These are phyloP conservation scores for Bubo blakistoni DNA, from an alignment of 2,113 vertebrate genomes.

Conservation along the genomic window DNA sequence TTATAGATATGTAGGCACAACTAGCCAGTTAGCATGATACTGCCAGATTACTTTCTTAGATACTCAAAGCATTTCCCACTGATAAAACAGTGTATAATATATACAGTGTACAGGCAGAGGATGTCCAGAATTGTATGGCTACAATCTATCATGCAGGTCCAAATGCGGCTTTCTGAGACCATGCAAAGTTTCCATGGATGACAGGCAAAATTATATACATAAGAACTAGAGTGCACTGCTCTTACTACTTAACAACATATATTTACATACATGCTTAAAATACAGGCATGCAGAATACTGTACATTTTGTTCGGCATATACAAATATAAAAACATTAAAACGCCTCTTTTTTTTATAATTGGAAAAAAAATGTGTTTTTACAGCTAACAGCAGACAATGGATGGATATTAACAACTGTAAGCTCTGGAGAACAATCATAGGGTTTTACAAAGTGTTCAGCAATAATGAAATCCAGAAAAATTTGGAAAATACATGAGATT, in stretches of 20 bases:
- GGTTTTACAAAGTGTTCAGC: not conserved
- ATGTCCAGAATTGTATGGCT: not conserved
- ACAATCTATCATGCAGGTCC: not conserved
- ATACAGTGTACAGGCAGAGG: not conserved
- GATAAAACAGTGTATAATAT: not conserved
- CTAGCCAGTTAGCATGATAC: not conserved
- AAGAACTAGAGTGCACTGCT: not conserved
- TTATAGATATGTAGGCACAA: not conserved
- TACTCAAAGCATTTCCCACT: not conserved
- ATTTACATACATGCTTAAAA: not conserved
- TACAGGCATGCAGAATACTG: not conserved
- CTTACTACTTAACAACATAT: not conserved
- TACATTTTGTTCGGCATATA: not conserved
- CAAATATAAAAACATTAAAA: not conserved
- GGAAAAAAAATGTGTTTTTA: not conserved
- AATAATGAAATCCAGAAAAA: conserved; percentile 13
- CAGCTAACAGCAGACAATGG: not conserved
- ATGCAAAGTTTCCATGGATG: not conserved
- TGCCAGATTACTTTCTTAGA: not conserved
- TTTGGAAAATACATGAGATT: not conserved
- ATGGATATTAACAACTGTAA: conserved; percentile 26
- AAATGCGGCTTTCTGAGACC: not conserved
- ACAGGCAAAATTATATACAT: rapidly evolving
- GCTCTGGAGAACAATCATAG: not conserved
- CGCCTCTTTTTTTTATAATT: not conserved